Evolutionary conservation across 1,140 invertebrate species (phyloP), one percentile per base, ranked within the genome.

Genomic region (Uloborus diversus): DNA sequence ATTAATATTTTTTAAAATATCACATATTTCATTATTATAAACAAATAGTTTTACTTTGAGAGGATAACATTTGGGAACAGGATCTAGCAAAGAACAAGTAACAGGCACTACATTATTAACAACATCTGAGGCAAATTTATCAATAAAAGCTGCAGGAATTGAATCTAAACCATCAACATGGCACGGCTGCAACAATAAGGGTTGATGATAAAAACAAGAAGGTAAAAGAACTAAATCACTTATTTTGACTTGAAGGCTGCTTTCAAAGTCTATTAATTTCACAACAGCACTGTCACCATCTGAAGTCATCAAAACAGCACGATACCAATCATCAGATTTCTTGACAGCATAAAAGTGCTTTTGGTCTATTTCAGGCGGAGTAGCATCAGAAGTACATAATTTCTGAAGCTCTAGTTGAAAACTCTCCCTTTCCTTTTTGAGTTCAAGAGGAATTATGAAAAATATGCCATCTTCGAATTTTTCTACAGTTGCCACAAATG

Each of bases 281-380:
- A 79, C 53, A 17, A 49, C n/a, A 13, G 53, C 53, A 61, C 30
- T 14, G 35, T 27, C 53, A 64, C 37, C 3, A 17, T 33, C 30
- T 33, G 47, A 20, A 25, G 14, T 25, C 1, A 68, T 14, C 7
- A 1, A 25, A 14, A 11, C 20, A 5, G 32, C 35, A 4, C 76
- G 64, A 35, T 25, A 61, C 53, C 65, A 79, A 4, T 33, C 17
- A 3, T 49, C 49, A 4, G 59, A 14, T 17, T 33, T 25, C 49
- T 79, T 61, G 13, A 20, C 76, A 49, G 76, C 76, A 69, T 79
- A 79, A n/a, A 79, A 79, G 33, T 9, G n/a, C 1, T 14, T 20
- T 23, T 35, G 27, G 5, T 69, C 23, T 59, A 79, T 7, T 23
- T 42, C 37, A 1, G 32, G 1, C 28, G 20, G 3, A 23, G n/a